phyloP scores from a whole-genome alignment of 2,797 vertebrate genomes.

The Cirrhinus molitorella region DNA sequence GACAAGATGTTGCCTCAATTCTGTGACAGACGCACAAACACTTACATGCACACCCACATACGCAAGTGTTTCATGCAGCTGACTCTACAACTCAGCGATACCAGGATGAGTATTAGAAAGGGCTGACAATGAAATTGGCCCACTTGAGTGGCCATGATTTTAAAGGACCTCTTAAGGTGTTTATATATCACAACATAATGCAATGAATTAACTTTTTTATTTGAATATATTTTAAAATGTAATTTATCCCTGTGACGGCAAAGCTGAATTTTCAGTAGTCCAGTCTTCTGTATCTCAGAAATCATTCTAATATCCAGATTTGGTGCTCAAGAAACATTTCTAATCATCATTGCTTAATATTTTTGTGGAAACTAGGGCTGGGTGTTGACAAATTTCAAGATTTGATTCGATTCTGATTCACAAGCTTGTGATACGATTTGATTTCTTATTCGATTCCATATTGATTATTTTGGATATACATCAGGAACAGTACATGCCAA shows the following conservation, averaged over 20 bases:
- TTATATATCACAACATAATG: conserved; percentile 5
- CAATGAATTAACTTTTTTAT: neutral
- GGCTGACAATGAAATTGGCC: neutral
- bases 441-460: too few species aligned
- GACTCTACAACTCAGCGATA: neutral
- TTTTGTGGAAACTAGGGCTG: neutral
- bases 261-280: neutral
- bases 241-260: neutral
- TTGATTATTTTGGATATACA: too few species aligned
- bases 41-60: conserved; percentile 11
- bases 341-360: neutral
- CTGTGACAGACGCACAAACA: conserved; percentile 44
- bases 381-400: too few species aligned
- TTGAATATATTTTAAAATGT: neutral
- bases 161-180: conserved; percentile 58
- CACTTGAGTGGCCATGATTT: neutral
- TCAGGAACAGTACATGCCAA: too few species aligned
- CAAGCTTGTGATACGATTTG: too few species aligned
- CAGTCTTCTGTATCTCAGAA: neutral
- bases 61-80: neutral
- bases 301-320: neutral
- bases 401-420: too few species aligned
- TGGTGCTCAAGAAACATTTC: neutral
- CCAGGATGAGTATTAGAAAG: conserved; percentile 13
- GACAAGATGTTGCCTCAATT: conserved; percentile 46